These are phyloP conservation scores for Ptilorrhoa leucosticta DNA, from an alignment of 2,113 vertebrate species.

Conservation along the genomic window DNA sequence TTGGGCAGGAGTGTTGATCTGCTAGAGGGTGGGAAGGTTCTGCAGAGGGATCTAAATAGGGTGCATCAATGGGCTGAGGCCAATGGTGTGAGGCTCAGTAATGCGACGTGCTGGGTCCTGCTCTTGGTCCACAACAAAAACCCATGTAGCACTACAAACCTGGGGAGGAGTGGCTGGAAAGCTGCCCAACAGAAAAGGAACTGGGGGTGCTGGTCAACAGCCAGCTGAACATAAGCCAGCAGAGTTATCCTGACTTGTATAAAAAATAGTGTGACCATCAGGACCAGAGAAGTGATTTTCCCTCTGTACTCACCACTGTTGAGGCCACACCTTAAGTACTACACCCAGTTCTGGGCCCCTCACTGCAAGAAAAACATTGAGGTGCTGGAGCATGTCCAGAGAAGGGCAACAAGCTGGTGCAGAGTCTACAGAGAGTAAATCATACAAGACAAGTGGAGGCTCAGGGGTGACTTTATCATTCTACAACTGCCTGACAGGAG, in stretches of 20 bases:
- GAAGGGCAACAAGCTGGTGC: neutral
- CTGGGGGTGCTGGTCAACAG: neutral
- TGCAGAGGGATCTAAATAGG: neutral
- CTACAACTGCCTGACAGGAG: neutral
- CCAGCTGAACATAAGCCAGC: neutral
- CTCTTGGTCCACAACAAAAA: neutral
- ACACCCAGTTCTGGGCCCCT: neutral
- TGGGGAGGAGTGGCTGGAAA: neutral
- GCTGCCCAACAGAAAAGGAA: neutral
- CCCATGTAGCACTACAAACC: neutral
- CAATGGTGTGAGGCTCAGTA: neutral
- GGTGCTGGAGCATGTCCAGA: neutral
- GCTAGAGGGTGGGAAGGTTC: neutral
- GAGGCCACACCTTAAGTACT: neutral
- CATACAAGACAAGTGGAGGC: neutral
- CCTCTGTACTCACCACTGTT: neutral
- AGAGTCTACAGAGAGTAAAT: neutral
- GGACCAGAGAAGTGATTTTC: neutral
- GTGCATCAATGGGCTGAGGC: neutral
- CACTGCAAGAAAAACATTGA: neutral
- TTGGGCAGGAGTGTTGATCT: neutral
- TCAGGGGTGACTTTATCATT: neutral
- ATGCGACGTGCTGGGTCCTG: accelerated
- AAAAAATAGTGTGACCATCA: neutral
- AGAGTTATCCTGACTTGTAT: neutral